phyloP scores from a whole-genome alignment of 1,140 invertebrate species.

The Nymphalis io region DNA sequence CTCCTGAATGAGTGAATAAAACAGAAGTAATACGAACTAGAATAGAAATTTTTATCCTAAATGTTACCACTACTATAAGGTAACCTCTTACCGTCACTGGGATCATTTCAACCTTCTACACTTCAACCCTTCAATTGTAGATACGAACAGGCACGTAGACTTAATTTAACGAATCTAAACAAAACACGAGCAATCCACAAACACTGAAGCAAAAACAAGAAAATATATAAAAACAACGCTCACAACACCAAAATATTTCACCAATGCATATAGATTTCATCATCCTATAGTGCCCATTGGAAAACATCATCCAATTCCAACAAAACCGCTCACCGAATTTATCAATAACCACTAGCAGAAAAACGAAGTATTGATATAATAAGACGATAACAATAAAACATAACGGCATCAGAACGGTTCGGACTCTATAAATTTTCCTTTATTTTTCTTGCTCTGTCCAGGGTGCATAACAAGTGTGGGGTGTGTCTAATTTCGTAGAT shows the following conservation, averaged over 20 bases:
- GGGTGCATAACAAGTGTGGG: constrained; percentile 67
- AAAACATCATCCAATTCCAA: neutral
- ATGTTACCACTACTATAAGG: too few relatives aligned
- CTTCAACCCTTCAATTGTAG: too few relatives aligned
- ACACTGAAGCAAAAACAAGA: too few relatives aligned
- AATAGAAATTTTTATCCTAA: too few relatives aligned
- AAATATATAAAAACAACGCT: too few relatives aligned
- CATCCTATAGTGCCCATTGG: constrained; percentile 1
- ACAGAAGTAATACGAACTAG: too few relatives aligned
- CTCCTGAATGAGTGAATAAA: too few relatives aligned
- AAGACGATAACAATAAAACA: constrained; percentile 76
- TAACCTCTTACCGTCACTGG: too few relatives aligned
- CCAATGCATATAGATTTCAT: constrained; percentile 4
- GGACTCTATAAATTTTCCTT: constrained; percentile 67
- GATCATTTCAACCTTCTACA: too few relatives aligned
- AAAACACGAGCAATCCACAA: too few relatives aligned
- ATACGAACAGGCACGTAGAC: too few relatives aligned
- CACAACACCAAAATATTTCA: neutral
- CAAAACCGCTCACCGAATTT: constrained; percentile 34
- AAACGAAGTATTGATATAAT: constrained; percentile 64
- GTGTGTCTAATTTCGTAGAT: constrained; percentile 57
- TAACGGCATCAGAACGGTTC: constrained; percentile 52
- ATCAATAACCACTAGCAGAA: constrained; percentile 63
- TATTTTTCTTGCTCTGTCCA: constrained; percentile 57
- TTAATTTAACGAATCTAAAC: too few relatives aligned